Conservation (phyloP, 2,888 invertebrate genomes). For the Sphecodes monilicornis region DNA sequence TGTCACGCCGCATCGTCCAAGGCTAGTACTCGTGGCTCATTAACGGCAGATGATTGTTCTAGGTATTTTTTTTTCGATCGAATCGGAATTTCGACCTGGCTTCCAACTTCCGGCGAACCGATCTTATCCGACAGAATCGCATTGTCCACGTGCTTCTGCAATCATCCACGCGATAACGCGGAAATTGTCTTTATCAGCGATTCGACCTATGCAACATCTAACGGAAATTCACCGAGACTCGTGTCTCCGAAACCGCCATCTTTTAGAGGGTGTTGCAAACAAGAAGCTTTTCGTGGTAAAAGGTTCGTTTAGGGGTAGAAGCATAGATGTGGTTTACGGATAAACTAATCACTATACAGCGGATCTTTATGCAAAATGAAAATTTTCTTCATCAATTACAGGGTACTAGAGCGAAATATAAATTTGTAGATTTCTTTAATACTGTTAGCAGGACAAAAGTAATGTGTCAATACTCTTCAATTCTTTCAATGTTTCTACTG, state of each 20-base stretch:
- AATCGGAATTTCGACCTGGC: not conserved
- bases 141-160: slow-evolving; percentile 72
- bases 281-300: not conserved
- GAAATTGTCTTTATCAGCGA: slow-evolving; percentile 53
- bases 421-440: too few relatives aligned
- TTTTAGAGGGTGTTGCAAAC: not conserved
- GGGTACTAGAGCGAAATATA: too few relatives aligned
- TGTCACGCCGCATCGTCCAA: slow-evolving; percentile 47
- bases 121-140: slow-evolving; percentile 64
- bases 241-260: slow-evolving; percentile 13
- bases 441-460: too few relatives aligned
- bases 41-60: slow-evolving; percentile 2
- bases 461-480: too few relatives aligned
- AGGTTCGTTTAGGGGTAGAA: too few relatives aligned
- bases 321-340: too few relatives aligned
- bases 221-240: slow-evolving; percentile 25
- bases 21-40: slow-evolving; percentile 27
- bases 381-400: too few relatives aligned
- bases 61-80: not conserved
- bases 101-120: slow-evolving; percentile 32
- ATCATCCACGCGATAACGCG: slow-evolving; percentile 55
- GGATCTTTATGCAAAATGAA: too few relatives aligned
- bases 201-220: slow-evolving; percentile 47
- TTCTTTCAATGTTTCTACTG: too few relatives aligned
- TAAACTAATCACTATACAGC: too few relatives aligned